A percentile compares a stretch with the other conserved stretches of the same genome.
These are phyloP conservation scores for Eilema depressum DNA, from an alignment of 2,888 invertebrate genomes.

Conservation along the genomic window DNA sequence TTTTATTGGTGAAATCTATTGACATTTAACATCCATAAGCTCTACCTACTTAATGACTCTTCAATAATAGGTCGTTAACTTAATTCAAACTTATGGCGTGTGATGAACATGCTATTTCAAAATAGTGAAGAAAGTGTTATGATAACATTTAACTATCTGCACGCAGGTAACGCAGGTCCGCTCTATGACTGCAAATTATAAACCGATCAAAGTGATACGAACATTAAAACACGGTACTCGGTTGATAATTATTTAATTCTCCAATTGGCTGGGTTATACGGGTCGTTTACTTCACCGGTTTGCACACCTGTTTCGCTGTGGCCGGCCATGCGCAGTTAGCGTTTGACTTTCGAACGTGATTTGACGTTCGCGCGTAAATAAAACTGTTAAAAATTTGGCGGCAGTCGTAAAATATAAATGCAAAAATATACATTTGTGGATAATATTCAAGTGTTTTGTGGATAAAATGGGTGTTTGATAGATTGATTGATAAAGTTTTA, in stretches of 20 bases:
- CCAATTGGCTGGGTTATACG: slow-evolving; percentile 63
- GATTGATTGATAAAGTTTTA: slow-evolving; percentile 36
- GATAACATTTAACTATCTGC: slow-evolving; percentile 42
- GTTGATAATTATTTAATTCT: slow-evolving; percentile 59
- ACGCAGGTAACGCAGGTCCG: slow-evolving; percentile 22
- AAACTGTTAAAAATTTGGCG: slow-evolving; percentile 57
- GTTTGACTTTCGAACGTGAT: slow-evolving; percentile 82
- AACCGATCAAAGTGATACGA: slow-evolving; percentile 34
- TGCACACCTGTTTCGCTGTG: slow-evolving; percentile 69
- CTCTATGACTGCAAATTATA: slow-evolving; percentile 39
- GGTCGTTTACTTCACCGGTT: slow-evolving; percentile 62
- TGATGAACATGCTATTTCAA: slow-evolving; percentile 30
- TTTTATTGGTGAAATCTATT: background rate
- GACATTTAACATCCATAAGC: background rate
- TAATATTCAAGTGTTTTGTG: slow-evolving; percentile 37
- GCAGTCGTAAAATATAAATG: slow-evolving; percentile 46
- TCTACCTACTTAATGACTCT: background rate
- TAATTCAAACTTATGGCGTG: background rate
- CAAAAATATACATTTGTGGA: slow-evolving; percentile 29
- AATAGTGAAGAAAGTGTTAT: slow-evolving; percentile 48
- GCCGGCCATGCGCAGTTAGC: slow-evolving; percentile 74
- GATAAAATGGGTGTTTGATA: slow-evolving; percentile 53
- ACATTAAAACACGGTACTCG: slow-evolving; percentile 46
- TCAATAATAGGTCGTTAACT: background rate
- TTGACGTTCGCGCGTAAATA: slow-evolving; percentile 60